These are phyloP conservation scores for Plumapathes pennacea DNA, from an alignment of 92 coral and sea anemone species.

Conservation along the genomic window DNA sequence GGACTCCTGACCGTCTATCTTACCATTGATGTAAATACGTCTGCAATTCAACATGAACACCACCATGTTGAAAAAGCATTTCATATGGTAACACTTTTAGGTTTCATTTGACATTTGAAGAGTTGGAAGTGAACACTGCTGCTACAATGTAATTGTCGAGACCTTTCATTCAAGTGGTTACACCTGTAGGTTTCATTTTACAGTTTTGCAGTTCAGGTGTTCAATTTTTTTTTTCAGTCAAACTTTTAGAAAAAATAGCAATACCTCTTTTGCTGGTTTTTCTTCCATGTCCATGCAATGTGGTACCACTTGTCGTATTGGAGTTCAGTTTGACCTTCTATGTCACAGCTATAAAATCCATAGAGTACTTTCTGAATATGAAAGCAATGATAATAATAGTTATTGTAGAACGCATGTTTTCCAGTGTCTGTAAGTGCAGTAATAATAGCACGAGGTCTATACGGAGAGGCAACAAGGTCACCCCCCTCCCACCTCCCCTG, in stretches of 20 bases:
- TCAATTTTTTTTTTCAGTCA: too few species aligned
- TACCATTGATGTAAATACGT: conserved; percentile 50
- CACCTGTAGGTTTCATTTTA: too few species aligned
- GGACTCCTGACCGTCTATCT: conserved; percentile 9
- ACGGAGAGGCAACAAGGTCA: neutral
- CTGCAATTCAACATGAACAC: too few species aligned
- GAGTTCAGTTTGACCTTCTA: conserved; percentile 12
- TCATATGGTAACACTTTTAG: too few species aligned
- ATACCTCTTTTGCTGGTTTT: conserved; percentile 15
- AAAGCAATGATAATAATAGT: neutral
- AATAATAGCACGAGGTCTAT: neutral
- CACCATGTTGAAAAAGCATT: too few species aligned
- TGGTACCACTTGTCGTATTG: conserved; percentile 68
- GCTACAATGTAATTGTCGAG: too few species aligned
- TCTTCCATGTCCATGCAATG: conserved; percentile 67
- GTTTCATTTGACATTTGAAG: too few species aligned
- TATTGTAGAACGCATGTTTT: neutral
- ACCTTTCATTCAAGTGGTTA: too few species aligned
- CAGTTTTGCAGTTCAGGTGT: too few species aligned
- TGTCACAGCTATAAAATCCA: conserved; percentile 60
- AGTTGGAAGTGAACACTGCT: too few species aligned
- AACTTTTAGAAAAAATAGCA: too few species aligned
- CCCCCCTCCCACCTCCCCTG: neutral
- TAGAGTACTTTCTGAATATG: conserved; percentile 46
- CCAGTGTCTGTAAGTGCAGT: neutral